These are phyloP conservation scores for Tupaia chinensis DNA, from an alignment of 2,113 vertebrate genomes.

Conservation along the genomic window DNA sequence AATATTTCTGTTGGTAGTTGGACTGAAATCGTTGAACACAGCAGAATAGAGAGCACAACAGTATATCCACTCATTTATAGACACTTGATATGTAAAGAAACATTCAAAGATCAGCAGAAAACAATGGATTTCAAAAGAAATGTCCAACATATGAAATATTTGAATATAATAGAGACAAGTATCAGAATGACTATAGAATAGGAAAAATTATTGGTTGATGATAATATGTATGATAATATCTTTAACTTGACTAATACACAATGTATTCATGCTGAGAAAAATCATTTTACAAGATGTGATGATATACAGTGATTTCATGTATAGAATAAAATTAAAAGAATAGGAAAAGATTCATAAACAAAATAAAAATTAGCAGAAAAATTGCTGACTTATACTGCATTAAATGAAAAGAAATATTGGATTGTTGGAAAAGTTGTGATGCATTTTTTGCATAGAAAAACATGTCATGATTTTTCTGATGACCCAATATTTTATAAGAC, in stretches of 20 bases:
- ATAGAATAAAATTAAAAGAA: too few species aligned
- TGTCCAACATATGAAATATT: neutral
- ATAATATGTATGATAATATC: too few species aligned
- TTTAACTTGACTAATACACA: too few species aligned
- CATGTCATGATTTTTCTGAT: too few species aligned
- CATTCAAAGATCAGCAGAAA: neutral
- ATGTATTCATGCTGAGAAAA: too few species aligned
- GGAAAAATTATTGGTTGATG: neutral
- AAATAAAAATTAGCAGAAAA: neutral
- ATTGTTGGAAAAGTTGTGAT: too few species aligned
- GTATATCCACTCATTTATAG: neutral
- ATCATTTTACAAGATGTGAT: too few species aligned
- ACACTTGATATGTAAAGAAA: neutral
- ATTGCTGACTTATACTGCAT: neutral
- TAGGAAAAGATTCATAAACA: neutral
- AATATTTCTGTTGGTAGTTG: neutral
- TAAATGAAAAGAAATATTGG: neutral
- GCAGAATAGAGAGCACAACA: neutral
- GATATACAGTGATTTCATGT: too few species aligned
- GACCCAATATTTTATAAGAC: neutral
- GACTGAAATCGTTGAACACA: neutral
- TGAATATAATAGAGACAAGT: neutral
- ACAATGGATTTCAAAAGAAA: neutral
- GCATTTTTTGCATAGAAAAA: too few species aligned
- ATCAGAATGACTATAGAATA: neutral